Conservation (phyloP, 2,797 vertebrate genomes). For the Ambastaia sidthimunki region DNA sequence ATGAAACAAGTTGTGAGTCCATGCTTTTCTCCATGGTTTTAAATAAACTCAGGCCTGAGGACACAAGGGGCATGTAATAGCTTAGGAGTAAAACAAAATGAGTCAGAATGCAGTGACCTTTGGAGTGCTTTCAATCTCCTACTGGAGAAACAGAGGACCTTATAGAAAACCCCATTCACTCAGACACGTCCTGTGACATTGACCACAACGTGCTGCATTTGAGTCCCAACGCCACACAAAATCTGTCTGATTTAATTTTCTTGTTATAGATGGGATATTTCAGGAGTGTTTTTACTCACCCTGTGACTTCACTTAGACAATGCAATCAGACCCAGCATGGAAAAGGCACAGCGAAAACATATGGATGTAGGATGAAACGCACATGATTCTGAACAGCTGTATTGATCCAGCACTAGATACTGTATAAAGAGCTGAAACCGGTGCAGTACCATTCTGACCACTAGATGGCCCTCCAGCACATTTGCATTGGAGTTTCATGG, state of each 20-base stretch:
- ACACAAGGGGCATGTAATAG: neutral
- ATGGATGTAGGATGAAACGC: neutral
- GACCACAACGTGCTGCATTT: conserved; percentile 16
- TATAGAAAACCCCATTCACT: conserved; percentile 17
- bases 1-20: neutral
- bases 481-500: conserved; percentile 1
- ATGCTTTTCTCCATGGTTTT: neutral
- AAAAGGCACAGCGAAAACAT: neutral
- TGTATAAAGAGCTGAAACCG: neutral
- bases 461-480: conserved; percentile 28
- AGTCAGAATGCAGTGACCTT: conserved; percentile 35
- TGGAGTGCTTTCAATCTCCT: conserved; percentile 12
- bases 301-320: conserved; percentile 65
- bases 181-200: neutral
- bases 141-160: conserved; percentile 33
- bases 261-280: conserved; percentile 60
- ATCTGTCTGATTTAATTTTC: conserved; percentile 56
- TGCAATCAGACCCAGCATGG: conserved; percentile 45
- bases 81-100: conserved; percentile 29
- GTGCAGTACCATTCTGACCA: neutral
- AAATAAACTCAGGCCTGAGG: neutral
- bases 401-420: neutral
- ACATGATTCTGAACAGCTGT: neutral
- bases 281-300: conserved; percentile 50
- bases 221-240: neutral